Base-by-base conservation (phyloP, 2,888 invertebrate genomes). In the Sisyra terminalis region DNA sequence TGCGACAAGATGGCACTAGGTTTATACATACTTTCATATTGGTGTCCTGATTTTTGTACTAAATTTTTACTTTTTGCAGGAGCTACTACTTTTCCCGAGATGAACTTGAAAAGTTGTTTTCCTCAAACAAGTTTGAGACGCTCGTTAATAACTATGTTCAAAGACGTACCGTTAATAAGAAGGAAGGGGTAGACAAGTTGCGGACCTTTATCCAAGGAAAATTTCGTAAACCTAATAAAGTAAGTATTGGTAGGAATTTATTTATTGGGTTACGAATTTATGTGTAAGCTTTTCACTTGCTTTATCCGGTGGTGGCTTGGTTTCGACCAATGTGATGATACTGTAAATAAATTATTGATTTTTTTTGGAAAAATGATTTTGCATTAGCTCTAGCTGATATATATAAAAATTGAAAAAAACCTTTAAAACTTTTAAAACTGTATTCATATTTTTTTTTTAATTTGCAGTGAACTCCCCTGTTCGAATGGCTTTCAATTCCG, bases 1-100 rank as follows among this genome's bases (percentile, higher is more conserved):
- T 90, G 71, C 67, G 97, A 13, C 96, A 96, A 60, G 97, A 98
- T 72, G 94, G 94, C 1, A 97, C 96, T 0, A 75, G 92, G 75
- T 79, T 57, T 49, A 51, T 51, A 39, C 32, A 29, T 29, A 5
- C 18, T 6, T 31, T 24, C 31, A 34, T 31, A 29, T 32, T 7
- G 9, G 5, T 32, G n/a, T n/a, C n/a, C n/a, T n/a, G n/a, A 35
- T 13, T 37, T 15, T 37, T 37, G 18, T n/a, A 7, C 30, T 2
- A 13, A 13, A 14, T n/a, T 7, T 14, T 31, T 15, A 1, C 10
- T 41, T 3, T 10, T 67, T 67, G 39, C 60, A 80, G 82, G 50
- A 78, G 79, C 49, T 90, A 85, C 56, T 90, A 84, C 54, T 90
- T 87, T 55, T 74, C 81, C 0, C 65, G 73, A 50, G 79, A 85